These are phyloP conservation scores for Phyllostomus hastatus DNA, from an alignment of 2,113 vertebrate species.

Conservation along the genomic window DNA sequence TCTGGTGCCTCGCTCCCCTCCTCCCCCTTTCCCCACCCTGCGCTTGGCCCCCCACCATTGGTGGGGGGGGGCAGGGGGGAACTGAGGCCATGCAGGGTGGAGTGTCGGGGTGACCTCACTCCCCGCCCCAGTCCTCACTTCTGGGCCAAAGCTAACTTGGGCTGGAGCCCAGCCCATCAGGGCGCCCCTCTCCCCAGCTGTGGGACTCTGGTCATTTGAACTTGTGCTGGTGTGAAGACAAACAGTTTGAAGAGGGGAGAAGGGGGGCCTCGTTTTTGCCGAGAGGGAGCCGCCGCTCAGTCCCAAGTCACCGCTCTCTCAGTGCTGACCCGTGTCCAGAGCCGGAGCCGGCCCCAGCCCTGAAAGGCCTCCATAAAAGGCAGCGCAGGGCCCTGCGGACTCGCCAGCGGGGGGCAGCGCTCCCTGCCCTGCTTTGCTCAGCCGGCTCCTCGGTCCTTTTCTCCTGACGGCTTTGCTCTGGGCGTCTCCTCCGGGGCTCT, in stretches of 20 bases:
- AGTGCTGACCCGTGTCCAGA: neutral
- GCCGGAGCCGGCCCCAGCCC: too few species aligned
- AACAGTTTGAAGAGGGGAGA: neutral
- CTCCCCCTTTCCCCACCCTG: neutral
- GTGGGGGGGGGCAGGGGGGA: too few species aligned
- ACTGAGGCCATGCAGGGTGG: neutral
- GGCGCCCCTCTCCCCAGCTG: conserved; percentile 20
- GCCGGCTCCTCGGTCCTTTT: neutral
- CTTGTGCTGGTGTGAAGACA: neutral
- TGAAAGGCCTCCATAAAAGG: neutral
- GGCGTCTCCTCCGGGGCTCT: neutral
- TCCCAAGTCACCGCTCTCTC: neutral
- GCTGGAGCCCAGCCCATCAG: neutral
- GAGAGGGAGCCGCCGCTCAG: neutral
- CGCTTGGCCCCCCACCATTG: too few species aligned
- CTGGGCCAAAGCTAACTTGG: conserved; percentile 28
- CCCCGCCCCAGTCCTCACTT: neutral
- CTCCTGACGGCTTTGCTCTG: neutral
- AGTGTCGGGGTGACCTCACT: neutral
- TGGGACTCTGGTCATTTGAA: neutral
- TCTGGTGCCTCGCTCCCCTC: neutral
- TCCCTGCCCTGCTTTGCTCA: neutral
- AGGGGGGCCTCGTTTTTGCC: neutral
- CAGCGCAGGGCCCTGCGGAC: neutral
- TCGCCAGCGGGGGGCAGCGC: neutral